Base-by-base conservation (phyloP, 1,140 invertebrate genomes). In the Apis laboriosa region DNA sequence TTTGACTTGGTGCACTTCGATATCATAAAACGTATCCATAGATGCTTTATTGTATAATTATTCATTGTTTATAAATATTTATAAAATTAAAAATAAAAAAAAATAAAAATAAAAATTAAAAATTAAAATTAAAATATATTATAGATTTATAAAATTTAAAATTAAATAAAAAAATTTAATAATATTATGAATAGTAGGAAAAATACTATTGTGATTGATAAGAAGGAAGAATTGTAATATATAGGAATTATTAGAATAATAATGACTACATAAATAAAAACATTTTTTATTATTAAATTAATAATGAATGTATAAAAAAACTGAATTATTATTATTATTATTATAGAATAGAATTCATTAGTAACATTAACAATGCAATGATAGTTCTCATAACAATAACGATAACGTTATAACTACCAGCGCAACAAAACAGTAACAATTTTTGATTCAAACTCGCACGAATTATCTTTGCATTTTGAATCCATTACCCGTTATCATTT, bases 401-500 rank as follows among this genome's bases (percentile, higher is more conserved):
- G n/a, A n/a, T n/a, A n/a, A n/a, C n/a, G n/a, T 49, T n/a, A 21
- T 28, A 71, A 53, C n/a, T 71, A 71, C 51, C 49, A 7, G 13
- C 51, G 19, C 49, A 43, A 49, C 67, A n/a, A 70, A n/a, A 70
- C 43, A 70, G 67, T 21, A 71, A 71, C 51, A 71, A 0, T 24
- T 71, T 71, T 8, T 9, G 49, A 11, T 8, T 2, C 68, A 51
- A 21, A 13, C 15, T 71, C 49, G 17, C 68, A 53, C 68, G 49
- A 53, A 53, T 24, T 71, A 71, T 71, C 68, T 71, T 13, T 7
- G 11, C 15, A 71, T 71, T 51, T 71, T 19, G 51, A 55, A 71
- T 71, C 68, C 68, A 71, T 71, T 71, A 53, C 24, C n/a, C 24
- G n/a, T 17, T 17, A 53, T 53, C 49, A 49, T 71, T 71, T 28